Evolutionary conservation across 2,113 vertebrate genomes (phyloP).

Genomic region (Myxocyprinus asiaticus): DNA sequence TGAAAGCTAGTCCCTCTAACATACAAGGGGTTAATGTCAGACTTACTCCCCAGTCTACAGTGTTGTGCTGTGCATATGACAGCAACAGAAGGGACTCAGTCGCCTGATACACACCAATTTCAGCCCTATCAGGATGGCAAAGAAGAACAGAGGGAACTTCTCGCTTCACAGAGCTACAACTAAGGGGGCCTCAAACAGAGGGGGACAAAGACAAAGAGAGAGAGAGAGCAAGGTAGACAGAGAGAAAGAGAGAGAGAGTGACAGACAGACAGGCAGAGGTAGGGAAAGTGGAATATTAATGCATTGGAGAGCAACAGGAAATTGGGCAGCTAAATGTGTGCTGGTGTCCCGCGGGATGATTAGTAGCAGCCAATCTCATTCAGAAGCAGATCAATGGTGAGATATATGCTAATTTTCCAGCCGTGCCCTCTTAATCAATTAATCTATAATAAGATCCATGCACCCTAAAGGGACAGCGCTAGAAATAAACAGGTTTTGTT

Average conservation of each 20-base stretch:
- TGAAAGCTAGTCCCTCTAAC: slow-evolving; percentile 51
- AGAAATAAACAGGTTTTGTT: too few species aligned
- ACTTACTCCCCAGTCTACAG: slow-evolving; percentile 38
- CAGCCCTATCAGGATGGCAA: slow-evolving; percentile 51
- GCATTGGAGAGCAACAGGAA: slow-evolving; percentile 65
- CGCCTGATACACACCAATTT: slow-evolving; percentile 62
- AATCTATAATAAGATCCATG: slow-evolving; percentile 75
- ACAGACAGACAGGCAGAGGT: slow-evolving; percentile 22
- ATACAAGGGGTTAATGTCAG: slow-evolving; percentile 64
- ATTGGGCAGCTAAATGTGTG: slow-evolving; percentile 64
- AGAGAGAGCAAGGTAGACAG: neutral
- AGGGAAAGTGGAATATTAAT: slow-evolving; percentile 43
- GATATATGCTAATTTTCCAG: slow-evolving; percentile 73
- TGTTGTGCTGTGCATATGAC: slow-evolving; percentile 58
- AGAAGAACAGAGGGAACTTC: slow-evolving; percentile 53
- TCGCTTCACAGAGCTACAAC: slow-evolving; percentile 69
- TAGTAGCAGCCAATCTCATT: slow-evolving; percentile 71
- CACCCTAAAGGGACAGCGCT: slow-evolving; percentile 63
- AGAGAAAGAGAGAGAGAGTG: neutral
- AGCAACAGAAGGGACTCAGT: slow-evolving; percentile 62
- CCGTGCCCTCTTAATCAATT: slow-evolving; percentile 74
- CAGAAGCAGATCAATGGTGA: slow-evolving; percentile 74
- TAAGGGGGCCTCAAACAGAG: slow-evolving; percentile 66
- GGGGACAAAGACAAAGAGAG: slow-evolving; percentile 64
- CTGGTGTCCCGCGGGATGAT: slow-evolving; percentile 57